A percentile compares a stretch with the other conserved stretches of the same genome.
Evolutionary conservation across 2,113 vertebrate genomes (phyloP).

Genomic region (Rhineura floridana): DNA sequence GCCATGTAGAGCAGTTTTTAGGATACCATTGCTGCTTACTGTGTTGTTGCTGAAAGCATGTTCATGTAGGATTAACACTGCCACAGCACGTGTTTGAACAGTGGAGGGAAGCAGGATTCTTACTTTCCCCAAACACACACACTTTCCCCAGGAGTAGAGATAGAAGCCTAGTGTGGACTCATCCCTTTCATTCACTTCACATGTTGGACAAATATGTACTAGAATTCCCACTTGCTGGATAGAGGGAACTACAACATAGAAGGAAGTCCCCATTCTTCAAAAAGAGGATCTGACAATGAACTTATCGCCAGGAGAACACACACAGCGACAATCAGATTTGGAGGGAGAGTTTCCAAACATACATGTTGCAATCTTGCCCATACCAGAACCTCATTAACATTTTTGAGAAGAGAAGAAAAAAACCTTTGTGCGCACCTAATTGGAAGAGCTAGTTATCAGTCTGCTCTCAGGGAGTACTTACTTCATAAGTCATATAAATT

Average conservation of each 20-base stretch:
- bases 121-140: no score
- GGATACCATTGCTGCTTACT: neutral
- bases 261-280: neutral
- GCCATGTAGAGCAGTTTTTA: neutral
- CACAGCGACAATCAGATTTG: neutral
- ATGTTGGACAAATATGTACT: neutral
- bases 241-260: neutral
- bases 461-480: slow-evolving; percentile 71
- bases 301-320: neutral
- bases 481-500: slow-evolving; percentile 94
- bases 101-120: neutral
- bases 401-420: neutral
- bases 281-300: neutral
- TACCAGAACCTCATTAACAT: neutral
- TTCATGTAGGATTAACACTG: neutral
- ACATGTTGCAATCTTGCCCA: neutral
- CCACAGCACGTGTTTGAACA: neutral
- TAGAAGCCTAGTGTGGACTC: neutral
- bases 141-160: neutral
- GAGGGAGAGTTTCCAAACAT: neutral
- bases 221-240: neutral
- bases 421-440: neutral
- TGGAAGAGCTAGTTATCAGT: neutral
- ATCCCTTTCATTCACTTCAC: neutral
- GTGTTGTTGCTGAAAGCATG: neutral